Conservation (phyloP, 2,888 invertebrate species). For the Hesperia comma region DNA sequence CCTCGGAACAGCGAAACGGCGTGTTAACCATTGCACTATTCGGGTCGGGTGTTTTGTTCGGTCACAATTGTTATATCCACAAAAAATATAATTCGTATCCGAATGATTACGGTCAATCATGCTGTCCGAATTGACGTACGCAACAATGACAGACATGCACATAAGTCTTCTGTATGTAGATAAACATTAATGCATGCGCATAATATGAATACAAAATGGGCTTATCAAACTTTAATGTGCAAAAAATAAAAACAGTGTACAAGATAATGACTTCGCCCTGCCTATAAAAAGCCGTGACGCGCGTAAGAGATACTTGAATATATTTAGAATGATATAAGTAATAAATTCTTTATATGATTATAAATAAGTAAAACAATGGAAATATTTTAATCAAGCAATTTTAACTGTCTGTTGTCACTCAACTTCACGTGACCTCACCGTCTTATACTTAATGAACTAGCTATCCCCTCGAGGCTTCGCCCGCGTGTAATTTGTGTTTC, state of each 20-base stretch:
- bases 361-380: not conserved
- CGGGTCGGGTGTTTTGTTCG: too few relatives aligned
- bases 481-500: too few relatives aligned
- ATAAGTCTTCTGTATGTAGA: not conserved
- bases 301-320: not conserved
- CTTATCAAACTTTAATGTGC: constrained; percentile 10
- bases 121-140: not conserved
- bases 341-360: not conserved
- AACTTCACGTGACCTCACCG: too few relatives aligned
- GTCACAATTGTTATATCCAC: too few relatives aligned
- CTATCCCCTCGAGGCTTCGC: too few relatives aligned
- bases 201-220: constrained; percentile 10
- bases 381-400: too few relatives aligned
- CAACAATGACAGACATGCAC: not conserved
- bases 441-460: too few relatives aligned
- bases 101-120: too few relatives aligned
- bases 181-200: constrained; percentile 18
- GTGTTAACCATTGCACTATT: too few relatives aligned
- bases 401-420: too few relatives aligned
- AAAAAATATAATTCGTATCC: too few relatives aligned
- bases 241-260: constrained; percentile 12
- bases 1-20: too few relatives aligned
- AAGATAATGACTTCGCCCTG: not conserved
- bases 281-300: constrained; percentile 26
- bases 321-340: not conserved